Evolutionary conservation across 2,797 vertebrate genomes (phyloP).

Genomic region (Pampus argenteus): DNA sequence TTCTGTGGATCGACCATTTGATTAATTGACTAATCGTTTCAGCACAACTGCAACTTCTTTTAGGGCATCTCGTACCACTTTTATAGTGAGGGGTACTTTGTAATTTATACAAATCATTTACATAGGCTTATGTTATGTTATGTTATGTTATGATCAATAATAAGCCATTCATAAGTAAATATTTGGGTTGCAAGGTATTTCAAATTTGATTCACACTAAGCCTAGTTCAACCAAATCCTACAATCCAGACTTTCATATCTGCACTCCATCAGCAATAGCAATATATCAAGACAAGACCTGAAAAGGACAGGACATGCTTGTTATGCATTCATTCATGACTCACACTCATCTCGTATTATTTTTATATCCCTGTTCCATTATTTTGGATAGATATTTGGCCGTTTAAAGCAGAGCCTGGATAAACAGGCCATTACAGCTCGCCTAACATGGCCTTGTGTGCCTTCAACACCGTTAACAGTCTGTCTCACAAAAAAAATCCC

Average conservation of each 20-base stretch:
- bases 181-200: not conserved
- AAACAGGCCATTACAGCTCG: constrained; percentile 74
- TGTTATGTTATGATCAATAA: not conserved
- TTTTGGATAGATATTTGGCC: constrained; percentile 63
- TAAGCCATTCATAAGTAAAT: not conserved
- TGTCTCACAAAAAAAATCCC: constrained; percentile 78
- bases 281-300: constrained; percentile 12
- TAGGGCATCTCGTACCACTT: not conserved
- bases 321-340: constrained; percentile 58
- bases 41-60: not conserved
- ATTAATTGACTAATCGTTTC: no score
- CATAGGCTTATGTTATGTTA: no score
- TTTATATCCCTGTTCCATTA: constrained; percentile 58
- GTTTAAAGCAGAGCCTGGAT: constrained; percentile 72
- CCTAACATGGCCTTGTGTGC: constrained; percentile 67
- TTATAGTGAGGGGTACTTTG: not conserved
- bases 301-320: constrained; percentile 44
- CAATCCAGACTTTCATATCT: not conserved
- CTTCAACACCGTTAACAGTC: constrained; percentile 59
- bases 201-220: not conserved
- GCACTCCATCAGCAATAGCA: not conserved
- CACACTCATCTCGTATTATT: constrained; percentile 54
- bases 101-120: not conserved
- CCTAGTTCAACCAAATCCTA: not conserved
- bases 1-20: no score